Evolutionary conservation across 2,888 invertebrate genomes (phyloP), one percentile per base, ranked within the genome.

Genomic region (Ferdinandea cuprea): DNA sequence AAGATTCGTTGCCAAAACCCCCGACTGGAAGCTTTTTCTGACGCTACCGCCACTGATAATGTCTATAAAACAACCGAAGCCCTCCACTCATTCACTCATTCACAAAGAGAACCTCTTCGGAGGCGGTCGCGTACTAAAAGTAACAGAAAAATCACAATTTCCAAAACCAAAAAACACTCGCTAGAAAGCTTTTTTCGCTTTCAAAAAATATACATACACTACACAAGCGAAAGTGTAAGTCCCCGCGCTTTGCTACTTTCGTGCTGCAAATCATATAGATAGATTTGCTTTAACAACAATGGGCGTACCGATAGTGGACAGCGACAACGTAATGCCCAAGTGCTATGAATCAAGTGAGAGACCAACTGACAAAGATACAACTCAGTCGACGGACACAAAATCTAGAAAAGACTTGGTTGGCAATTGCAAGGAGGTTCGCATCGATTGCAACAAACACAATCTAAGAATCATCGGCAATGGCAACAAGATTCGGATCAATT

Each of bases 381-480:
- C n/a, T 37, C 15, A 17, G 8, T 32, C 48, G 30, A 11, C 28
- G 17, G 65, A 69, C 1, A 8, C 15, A 17, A 65, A 35, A 13
- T 13, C 46, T 0, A n/a, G 44, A 32, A 87, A 87, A 28, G 89
- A 90, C 79, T 85, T 89, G 19, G 86, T 91, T n/a, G 90, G 89
- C 28, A 91, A 90, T 66, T 87, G 87, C 74, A 91, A 91, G 85
- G 90, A 90, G 65, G 88, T 89, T 21, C 89, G 88, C 63, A 89
- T 91, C 2, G 89, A 90, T 58, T 86, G 87, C 25, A 91, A 91
- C 79, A 80, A 85, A 13, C 85, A 86, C 2, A 87, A 90, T 63
- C 68, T 91, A 9, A 88, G 90, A 4, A 89, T 91, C 17, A 88
- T 91, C 28, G 91, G 91, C 3, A 91, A 91, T 65, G 87, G 88